A percentile compares a stretch with the other conserved stretches of the same genome.
phyloP scores from a whole-genome alignment of 2,888 invertebrate species.

The Lymantria monacha region DNA sequence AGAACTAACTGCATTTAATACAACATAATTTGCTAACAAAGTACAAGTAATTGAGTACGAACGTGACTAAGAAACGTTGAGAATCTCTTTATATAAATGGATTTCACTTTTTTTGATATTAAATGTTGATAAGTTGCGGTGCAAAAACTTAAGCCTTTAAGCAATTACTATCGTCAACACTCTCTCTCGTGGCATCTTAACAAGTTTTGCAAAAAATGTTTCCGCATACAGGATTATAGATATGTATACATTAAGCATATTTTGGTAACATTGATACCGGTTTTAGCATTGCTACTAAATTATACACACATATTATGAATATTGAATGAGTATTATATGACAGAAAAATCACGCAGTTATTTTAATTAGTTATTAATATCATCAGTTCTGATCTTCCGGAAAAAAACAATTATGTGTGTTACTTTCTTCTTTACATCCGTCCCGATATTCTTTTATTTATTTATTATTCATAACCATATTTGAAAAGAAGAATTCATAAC shows the following conservation, averaged over 20 bases:
- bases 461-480: too few relatives aligned
- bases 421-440: too few relatives aligned
- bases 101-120: conserved; percentile 42
- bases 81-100: conserved; percentile 24
- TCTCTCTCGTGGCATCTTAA: conserved; percentile 5
- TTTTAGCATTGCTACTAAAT: neutral
- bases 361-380: too few relatives aligned
- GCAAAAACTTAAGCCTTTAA: conserved; percentile 4
- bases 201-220: neutral
- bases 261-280: neutral
- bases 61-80: conserved; percentile 14
- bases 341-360: too few relatives aligned
- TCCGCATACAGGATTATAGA: neutral
- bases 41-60: conserved; percentile 10
- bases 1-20: conserved; percentile 12
- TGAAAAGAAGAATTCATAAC: too few relatives aligned
- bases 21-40: conserved; percentile 22
- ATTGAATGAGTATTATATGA: too few relatives aligned
- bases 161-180: conserved; percentile 1
- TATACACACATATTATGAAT: too few relatives aligned
- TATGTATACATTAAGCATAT: neutral
- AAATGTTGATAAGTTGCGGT: conserved; percentile 12
- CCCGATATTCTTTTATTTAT: too few relatives aligned
- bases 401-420: too few relatives aligned
- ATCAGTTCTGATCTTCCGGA: too few relatives aligned